These are phyloP conservation scores for Lophura nycthemera DNA, from an alignment of 2,113 vertebrate species.

Conservation along the genomic window DNA sequence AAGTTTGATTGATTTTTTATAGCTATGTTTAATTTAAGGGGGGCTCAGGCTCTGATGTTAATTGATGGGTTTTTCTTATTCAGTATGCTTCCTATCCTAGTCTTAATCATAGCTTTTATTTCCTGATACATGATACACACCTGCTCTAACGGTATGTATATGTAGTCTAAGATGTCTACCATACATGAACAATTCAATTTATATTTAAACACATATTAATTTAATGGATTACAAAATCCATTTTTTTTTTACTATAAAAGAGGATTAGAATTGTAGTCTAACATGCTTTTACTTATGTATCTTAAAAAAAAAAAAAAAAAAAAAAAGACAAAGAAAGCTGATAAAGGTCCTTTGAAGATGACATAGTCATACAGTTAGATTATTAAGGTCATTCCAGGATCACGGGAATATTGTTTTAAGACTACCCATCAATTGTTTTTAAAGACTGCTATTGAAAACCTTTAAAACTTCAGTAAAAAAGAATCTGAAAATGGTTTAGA, in stretches of 20 bases:
- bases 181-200: not conserved
- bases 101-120: accelerated
- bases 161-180: not conserved
- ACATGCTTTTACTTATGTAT: accelerated
- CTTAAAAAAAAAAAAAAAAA: not conserved
- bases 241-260: not conserved
- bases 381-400: not conserved
- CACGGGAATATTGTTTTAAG: not conserved
- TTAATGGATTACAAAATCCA: not conserved
- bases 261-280: not conserved
- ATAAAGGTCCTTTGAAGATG: not conserved
- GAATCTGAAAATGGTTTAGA: not conserved
- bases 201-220: not conserved
- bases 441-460: not conserved
- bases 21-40: not conserved
- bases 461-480: not conserved
- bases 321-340: not conserved
- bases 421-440: not conserved
- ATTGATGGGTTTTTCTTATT: not conserved
- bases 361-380: not conserved
- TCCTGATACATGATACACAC: not conserved
- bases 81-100: not conserved
- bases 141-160: not conserved
- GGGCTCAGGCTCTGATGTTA: not conserved
- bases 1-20: not conserved